Evolutionary conservation across 2,113 vertebrate genomes (phyloP).

Genomic region (Gallinago jamesoni): DNA sequence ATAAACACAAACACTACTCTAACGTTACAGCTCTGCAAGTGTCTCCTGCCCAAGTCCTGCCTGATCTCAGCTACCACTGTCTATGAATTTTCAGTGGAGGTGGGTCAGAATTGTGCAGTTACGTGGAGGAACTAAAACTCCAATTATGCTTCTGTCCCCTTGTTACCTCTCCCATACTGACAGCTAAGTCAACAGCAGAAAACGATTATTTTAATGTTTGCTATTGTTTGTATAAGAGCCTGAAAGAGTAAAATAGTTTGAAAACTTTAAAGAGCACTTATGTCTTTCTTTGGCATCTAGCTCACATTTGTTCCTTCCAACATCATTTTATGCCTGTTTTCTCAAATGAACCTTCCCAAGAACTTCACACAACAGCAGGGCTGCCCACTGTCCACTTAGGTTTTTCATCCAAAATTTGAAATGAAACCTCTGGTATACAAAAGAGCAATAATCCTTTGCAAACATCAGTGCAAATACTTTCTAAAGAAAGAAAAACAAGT

Average conservation of each 20-base stretch:
- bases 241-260: not conserved
- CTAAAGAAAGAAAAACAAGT: not conserved
- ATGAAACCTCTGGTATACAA: not conserved
- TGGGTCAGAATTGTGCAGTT: not conserved
- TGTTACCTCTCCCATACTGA: not conserved
- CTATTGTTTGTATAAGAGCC: not conserved
- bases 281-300: not conserved
- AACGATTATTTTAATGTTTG: not conserved
- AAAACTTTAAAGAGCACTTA: not conserved
- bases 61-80: not conserved
- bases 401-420: not conserved
- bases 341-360: not conserved
- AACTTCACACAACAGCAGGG: not conserved
- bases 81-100: not conserved
- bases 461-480: not conserved
- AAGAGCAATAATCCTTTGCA: not conserved
- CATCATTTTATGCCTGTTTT: not conserved
- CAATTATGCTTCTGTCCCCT: not conserved
- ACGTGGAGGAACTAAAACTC: not conserved
- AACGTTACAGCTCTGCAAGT: rapidly evolving
- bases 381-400: not conserved
- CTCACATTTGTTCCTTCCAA: not conserved
- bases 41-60: not conserved
- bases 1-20: not conserved
- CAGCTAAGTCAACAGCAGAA: not conserved